Evolutionary conservation across 2,113 vertebrate species (phyloP).

Genomic region (Plecotus auritus): DNA sequence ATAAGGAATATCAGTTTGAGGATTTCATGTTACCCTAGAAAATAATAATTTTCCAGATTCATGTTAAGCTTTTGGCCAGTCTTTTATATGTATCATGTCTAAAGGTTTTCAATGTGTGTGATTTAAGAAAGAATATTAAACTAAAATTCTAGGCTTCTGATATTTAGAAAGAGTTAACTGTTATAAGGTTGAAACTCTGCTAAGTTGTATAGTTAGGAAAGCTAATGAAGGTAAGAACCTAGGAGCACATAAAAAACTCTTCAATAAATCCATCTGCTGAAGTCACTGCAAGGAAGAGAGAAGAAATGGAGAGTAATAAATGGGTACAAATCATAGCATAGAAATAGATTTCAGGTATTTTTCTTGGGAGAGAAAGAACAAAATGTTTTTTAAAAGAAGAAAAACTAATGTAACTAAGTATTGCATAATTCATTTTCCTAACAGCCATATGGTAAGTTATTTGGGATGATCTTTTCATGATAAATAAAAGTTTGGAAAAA

Average conservation of each 20-base stretch:
- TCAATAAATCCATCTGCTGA: not conserved
- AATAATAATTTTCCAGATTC: conserved; percentile 6
- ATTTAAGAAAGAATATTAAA: not conserved
- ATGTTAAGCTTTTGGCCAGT: not conserved
- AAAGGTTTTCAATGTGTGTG: not conserved
- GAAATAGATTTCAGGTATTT: not conserved
- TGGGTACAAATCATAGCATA: not conserved
- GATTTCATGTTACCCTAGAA: not conserved
- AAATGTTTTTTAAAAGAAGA: not conserved
- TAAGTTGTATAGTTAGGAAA: not conserved
- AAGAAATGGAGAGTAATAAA: not conserved
- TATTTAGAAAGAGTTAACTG: not conserved
- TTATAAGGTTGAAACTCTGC: not conserved
- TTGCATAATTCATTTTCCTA: not conserved
- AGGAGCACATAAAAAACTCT: not conserved
- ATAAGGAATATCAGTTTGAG: not conserved
- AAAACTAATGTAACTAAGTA: not conserved
- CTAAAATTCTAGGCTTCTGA: not conserved
- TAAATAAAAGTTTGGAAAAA: not conserved
- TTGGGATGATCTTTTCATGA: not conserved
- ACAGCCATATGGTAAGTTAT: not conserved
- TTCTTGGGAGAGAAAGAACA: not conserved
- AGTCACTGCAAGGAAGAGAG: not conserved
- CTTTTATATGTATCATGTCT: not conserved
- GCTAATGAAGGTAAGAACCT: not conserved